A percentile compares a stretch with the other conserved stretches of the same genome.
Conservation (phyloP, 2,113 vertebrate genomes). For the Myrmecobius fasciatus region DNA sequence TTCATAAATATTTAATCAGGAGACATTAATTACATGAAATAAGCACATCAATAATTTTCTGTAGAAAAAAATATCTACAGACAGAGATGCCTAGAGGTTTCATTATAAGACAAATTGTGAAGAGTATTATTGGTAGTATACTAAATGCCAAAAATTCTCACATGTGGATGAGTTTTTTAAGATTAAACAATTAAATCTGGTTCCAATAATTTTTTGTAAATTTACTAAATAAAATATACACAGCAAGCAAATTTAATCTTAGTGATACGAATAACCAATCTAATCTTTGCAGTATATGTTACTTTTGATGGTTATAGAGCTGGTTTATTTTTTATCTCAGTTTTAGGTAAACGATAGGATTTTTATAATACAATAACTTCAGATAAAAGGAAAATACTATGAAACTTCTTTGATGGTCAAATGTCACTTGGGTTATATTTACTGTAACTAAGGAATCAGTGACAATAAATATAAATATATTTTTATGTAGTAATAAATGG, state of each 20-base stretch:
- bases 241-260: background rate
- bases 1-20: background rate
- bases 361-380: background rate
- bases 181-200: background rate
- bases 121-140: constrained; percentile 4
- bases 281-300: constrained; percentile 1
- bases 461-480: background rate
- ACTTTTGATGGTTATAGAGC: constrained; percentile 7
- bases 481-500: background rate
- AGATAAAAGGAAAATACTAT: background rate
- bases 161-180: background rate
- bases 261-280: background rate
- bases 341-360: background rate
- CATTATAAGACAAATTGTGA: background rate
- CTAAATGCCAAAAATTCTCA: background rate
- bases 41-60: background rate
- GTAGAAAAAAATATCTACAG: constrained; percentile 8
- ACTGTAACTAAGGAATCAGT: background rate
- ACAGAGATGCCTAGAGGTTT: background rate
- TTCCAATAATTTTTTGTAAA: background rate
- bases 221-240: background rate
- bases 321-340: background rate
- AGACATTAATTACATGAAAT: background rate
- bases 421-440: background rate
- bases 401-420: background rate